A percentile compares a stretch with the other conserved stretches of the same genome.
These are phyloP conservation scores for Creontiades dilutus DNA, from an alignment of 2,888 invertebrate genomes.

Conservation along the genomic window DNA sequence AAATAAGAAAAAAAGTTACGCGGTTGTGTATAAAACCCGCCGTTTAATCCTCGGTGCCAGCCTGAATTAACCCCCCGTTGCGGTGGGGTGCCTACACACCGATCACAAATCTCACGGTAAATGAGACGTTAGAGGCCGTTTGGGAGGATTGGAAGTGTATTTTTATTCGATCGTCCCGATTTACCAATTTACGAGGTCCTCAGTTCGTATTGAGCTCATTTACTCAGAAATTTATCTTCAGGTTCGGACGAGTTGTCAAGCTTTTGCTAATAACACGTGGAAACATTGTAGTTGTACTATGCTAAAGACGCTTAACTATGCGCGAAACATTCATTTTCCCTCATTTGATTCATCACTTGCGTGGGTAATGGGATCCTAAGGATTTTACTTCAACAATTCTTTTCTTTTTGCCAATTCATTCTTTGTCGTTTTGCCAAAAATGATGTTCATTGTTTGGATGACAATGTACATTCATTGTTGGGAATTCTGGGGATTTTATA, in stretches of 20 bases:
- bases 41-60: slow-evolving; percentile 23
- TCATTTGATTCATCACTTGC: too few species aligned
- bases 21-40: not conserved
- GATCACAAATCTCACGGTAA: slow-evolving; percentile 8
- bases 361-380: too few species aligned
- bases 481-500: too few species aligned
- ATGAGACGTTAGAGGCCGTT: not conserved
- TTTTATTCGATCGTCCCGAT: not conserved
- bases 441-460: too few species aligned
- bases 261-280: not conserved
- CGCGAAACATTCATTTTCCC: too few species aligned
- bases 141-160: not conserved
- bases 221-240: not conserved
- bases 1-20: not conserved
- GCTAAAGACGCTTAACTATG: too few species aligned
- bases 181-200: not conserved
- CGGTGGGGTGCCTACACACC: not conserved
- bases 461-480: too few species aligned
- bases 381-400: too few species aligned
- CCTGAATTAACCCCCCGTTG: slow-evolving; percentile 14
- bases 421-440: too few species aligned
- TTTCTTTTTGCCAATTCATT: too few species aligned
- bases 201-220: not conserved
- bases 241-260: not conserved
- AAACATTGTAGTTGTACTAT: not conserved